A percentile compares a stretch with the other conserved stretches of the same genome.
phyloP scores from a whole-genome alignment of 2,797 vertebrate species.

The Tarsius wallacei region DNA sequence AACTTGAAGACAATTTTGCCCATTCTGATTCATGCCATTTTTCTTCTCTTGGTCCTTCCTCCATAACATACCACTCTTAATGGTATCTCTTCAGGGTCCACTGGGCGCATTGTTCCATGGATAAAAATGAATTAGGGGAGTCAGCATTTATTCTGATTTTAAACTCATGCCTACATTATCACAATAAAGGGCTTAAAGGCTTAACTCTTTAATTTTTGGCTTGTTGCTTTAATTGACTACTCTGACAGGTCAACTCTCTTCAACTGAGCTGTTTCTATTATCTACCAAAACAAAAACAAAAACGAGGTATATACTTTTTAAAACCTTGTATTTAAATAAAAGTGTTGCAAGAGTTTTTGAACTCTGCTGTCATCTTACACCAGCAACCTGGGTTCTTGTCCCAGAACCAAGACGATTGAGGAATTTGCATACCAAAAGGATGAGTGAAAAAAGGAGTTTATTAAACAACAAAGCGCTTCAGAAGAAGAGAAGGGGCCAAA shows the following conservation, averaged over 20 bases:
- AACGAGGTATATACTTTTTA: background rate
- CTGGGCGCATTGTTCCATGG: fast-evolving
- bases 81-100: too few relatives aligned
- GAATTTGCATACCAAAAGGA: too few relatives aligned
- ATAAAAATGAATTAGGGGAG: background rate
- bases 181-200: background rate
- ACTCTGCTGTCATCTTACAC: too few relatives aligned
- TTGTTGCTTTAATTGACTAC: background rate
- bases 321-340: background rate
- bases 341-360: too few relatives aligned
- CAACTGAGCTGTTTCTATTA: background rate
- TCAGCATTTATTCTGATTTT: background rate
- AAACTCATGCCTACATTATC: background rate
- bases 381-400: too few relatives aligned
- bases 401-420: too few relatives aligned
- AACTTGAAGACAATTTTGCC: background rate
- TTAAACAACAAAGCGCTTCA: too few relatives aligned
- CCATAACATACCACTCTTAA: fast-evolving
- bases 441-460: too few relatives aligned
- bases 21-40: background rate
- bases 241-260: background rate
- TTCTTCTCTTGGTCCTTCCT: fast-evolving
- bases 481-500: too few relatives aligned
- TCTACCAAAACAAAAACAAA: background rate
- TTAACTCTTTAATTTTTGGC: background rate